A percentile compares a stretch with the other conserved stretches of the same genome.
Evolutionary conservation across 1,140 invertebrate species (phyloP).

Genomic region (Oncopodura yosiiana): DNA sequence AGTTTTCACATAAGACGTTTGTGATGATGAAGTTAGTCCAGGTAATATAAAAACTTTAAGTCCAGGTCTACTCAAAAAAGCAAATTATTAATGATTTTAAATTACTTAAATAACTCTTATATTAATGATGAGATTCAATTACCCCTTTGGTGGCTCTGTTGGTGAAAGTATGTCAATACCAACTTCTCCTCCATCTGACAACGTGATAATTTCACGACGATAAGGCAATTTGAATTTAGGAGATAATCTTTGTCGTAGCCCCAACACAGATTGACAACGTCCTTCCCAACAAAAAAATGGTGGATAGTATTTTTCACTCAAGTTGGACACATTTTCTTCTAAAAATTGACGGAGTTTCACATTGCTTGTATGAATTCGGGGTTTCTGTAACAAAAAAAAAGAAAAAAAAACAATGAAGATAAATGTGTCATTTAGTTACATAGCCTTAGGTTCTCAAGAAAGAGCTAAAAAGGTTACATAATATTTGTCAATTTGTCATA

Average conservation of each 20-base stretch:
- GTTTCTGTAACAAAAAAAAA: no score
- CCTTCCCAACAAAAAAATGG: constrained; percentile 78
- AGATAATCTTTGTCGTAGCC: constrained; percentile 51
- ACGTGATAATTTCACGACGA: constrained; percentile 58
- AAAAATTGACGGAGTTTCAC: constrained; percentile 16
- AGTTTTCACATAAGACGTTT: constrained; percentile 72
- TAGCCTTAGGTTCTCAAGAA: no score
- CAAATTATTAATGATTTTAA: not conserved
- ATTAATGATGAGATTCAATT: not conserved
- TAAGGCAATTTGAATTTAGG: constrained; percentile 16
- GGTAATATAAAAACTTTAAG: constrained; percentile 70
- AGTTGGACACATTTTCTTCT: constrained; percentile 48
- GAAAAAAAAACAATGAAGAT: no score
- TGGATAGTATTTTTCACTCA: constrained; percentile 69
- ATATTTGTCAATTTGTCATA: no score
- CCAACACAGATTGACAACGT: constrained; percentile 65
- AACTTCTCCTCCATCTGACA: constrained; percentile 72
- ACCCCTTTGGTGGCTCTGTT: not conserved
- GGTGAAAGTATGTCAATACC: constrained; percentile 58
- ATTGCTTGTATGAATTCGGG: constrained; percentile 21
- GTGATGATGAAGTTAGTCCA: constrained; percentile 62
- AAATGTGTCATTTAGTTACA: no score
- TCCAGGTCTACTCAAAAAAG: constrained; percentile 7
- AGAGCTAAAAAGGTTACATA: no score
- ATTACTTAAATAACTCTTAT: not conserved